Evolutionary conservation across 2,113 vertebrate genomes (phyloP).

Genomic region (Tonatia bakeri): DNA sequence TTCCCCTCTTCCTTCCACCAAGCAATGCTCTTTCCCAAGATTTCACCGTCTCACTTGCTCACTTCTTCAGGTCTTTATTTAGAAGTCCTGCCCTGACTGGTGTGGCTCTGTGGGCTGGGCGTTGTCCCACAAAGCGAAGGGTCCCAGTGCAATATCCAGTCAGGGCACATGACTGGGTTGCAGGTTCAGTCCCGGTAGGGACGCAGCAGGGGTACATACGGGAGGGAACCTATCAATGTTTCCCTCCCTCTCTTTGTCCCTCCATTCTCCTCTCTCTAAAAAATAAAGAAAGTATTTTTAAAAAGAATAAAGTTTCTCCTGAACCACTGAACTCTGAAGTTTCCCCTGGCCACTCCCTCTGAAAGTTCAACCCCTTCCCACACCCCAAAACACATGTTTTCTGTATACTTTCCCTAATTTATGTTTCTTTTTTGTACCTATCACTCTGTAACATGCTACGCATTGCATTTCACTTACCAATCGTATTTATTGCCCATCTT

Average conservation of each 20-base stretch:
- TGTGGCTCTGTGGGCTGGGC: no score
- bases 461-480: background rate
- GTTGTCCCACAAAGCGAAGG: no score
- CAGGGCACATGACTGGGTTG: no score
- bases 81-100: background rate
- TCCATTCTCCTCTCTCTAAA: no score
- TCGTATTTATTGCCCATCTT: background rate
- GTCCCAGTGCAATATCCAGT: no score
- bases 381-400: background rate
- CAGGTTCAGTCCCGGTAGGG: no score
- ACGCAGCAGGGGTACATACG: no score
- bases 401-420: background rate
- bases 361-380: background rate
- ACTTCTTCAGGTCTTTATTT: background rate
- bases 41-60: background rate
- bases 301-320: no score
- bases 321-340: background rate
- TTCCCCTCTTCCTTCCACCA: background rate
- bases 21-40: background rate
- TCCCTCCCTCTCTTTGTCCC: no score
- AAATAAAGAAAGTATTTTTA: no score
- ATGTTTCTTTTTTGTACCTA: background rate
- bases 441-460: background rate
- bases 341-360: background rate
- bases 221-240: no score